Percentiles rank a stretch among this genome's conserved stretches.
These are phyloP conservation scores for Dermochelys coriacea DNA, from an alignment of 2,797 vertebrate species.

Conservation along the genomic window DNA sequence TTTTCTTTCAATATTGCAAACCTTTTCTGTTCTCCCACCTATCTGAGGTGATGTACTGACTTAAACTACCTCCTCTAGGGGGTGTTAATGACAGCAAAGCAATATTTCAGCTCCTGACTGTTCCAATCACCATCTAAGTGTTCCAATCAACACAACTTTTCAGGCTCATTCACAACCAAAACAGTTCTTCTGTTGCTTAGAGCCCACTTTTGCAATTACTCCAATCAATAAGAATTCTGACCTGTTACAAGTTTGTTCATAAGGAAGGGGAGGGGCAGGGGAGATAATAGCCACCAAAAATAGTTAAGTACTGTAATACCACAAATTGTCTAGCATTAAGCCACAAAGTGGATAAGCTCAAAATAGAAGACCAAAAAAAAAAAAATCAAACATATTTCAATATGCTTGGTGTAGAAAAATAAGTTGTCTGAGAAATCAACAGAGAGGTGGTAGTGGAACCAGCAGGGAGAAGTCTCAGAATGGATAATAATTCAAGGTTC, in stretches of 20 bases:
- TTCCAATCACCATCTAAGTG: not conserved
- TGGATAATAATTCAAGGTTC: not conserved
- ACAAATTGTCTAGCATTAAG: not conserved
- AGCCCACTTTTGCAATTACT: not conserved
- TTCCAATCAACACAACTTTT: not conserved
- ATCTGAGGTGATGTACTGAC: not conserved
- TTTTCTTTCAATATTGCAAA: accelerated
- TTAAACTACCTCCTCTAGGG: not conserved
- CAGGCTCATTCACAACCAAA: not conserved
- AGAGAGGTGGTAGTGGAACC: not conserved
- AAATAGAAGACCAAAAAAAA: not conserved
- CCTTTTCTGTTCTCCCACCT: accelerated
- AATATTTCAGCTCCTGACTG: accelerated
- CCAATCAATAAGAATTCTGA: accelerated
- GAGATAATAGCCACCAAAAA: not conserved
- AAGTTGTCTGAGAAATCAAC: not conserved
- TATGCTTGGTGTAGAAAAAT: not conserved
- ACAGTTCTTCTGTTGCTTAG: not conserved
- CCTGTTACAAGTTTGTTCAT: not conserved
- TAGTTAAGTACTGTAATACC: not conserved
- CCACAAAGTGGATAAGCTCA: not conserved
- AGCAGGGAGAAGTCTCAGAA: not conserved
- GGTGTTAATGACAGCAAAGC: accelerated
- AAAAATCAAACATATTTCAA: not conserved
- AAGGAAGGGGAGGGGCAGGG: not conserved